Evolutionary conservation across 2,888 invertebrate species (phyloP), one percentile per base, ranked within the genome.

Genomic region (Eristalis intricaria): DNA sequence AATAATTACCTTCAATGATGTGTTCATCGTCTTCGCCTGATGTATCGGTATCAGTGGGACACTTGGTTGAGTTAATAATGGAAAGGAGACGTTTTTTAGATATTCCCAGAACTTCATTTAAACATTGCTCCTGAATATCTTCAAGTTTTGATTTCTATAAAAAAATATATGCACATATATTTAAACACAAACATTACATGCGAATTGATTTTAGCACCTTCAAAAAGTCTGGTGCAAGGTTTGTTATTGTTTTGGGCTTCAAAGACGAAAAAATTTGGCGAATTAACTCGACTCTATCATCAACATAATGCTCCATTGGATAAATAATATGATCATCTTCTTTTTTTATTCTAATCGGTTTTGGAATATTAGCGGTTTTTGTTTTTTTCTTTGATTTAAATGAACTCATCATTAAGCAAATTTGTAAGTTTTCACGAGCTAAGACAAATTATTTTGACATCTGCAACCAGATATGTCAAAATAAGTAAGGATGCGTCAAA

Each of bases 71-170:
- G 19, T 90, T 91, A 68, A 95, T 93, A 11, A 95, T 94, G 0
- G 95, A 94, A 40, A 94, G 93, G 0, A 95, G 92, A 0, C 95
- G 94, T 89, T 95, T 95, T 0, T 94, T 95, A 35, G 95, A 95
- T 76, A 95, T 94, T 0, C 95, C 95, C 1, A 95, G 91, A 68
- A 95, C 94, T 92, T 95, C 95, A 89, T 95, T 95, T 0, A 95
- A 92, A 82, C 95, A 95, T 0, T 94, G 91, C 88, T 95, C 95
- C 89, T 95, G 94, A 22, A 95, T 91, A 89, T 95, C 94, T 85
- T 94, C 94, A 71, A 94, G 88, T 85, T 15, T 90, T 89, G 35
- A 90, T 90, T 92, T 93, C 78, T 81, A 56, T 26, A 7, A 43
- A 19, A n/a, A 43, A 43, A 10, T 2, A 43, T 11, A 35, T 1